Evolutionary conservation across 2,113 vertebrate genomes (phyloP).

Genomic region (Engraulis encrasicolus): DNA sequence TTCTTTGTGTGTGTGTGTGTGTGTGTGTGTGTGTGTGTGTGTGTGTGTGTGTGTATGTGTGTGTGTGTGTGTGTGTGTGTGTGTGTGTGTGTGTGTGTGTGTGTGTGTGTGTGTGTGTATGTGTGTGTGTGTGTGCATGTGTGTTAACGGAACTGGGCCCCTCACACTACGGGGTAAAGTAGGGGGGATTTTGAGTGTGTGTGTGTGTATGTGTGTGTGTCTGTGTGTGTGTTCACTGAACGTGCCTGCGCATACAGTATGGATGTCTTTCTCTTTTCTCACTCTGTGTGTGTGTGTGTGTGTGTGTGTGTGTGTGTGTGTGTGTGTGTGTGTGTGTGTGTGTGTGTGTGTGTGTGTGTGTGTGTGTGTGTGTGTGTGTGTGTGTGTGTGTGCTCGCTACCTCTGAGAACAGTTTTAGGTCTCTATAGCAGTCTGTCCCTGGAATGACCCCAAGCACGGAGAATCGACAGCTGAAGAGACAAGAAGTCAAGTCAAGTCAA

Average conservation of each 20-base stretch:
- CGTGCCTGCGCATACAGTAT: no score
- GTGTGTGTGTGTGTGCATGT: background rate
- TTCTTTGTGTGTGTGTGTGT: no score
- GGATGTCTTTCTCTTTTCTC: background rate
- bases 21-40: background rate
- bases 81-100: no score
- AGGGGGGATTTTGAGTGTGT: no score
- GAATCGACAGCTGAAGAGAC: slow-evolving; percentile 76
- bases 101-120: no score
- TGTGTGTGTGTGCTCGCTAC: slow-evolving; percentile 63
- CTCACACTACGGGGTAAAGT: background rate
- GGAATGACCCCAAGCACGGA: slow-evolving; percentile 81
- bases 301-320: background rate
- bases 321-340: background rate
- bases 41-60: background rate
- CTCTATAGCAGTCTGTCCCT: slow-evolving; percentile 81
- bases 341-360: background rate
- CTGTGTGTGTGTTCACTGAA: background rate
- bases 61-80: background rate
- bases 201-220: background rate
- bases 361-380: background rate
- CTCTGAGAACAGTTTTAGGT: slow-evolving; percentile 75
- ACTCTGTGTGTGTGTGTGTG: background rate
- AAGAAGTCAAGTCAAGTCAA: no score
- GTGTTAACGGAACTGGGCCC: slow-evolving; percentile 70